Evolutionary conservation across 2,797 vertebrate species (phyloP).

Genomic region (Syngnathus acus): DNA sequence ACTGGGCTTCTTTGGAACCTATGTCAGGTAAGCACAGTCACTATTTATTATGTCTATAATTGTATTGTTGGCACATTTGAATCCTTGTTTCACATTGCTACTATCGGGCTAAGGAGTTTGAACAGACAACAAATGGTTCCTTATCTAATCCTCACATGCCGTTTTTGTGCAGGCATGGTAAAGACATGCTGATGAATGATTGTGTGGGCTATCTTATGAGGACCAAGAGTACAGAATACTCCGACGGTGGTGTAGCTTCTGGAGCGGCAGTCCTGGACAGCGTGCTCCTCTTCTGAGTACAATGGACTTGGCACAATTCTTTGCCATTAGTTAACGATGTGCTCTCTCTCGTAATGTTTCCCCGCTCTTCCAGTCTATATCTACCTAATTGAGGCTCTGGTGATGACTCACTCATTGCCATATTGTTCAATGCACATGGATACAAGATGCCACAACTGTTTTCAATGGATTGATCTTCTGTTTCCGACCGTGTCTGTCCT

Average conservation of each 20-base stretch:
- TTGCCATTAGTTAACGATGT: not conserved
- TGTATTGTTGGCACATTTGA: not conserved
- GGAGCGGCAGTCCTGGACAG: constrained; percentile 91
- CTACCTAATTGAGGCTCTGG: too few species aligned
- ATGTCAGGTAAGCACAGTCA: constrained; percentile 75
- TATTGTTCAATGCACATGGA: too few species aligned
- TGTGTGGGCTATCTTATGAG: constrained; percentile 85
- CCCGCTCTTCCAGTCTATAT: not conserved
- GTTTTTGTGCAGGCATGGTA: constrained; percentile 65
- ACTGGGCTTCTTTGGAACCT: constrained; percentile 86
- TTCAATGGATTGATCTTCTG: too few species aligned
- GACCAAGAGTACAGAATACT: constrained; percentile 82
- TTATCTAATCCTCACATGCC: not conserved
- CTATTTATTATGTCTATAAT: constrained; percentile 56
- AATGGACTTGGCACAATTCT: not conserved
- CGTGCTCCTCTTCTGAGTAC: constrained; percentile 69
- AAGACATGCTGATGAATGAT: constrained; percentile 77
- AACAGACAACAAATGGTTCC: not conserved
- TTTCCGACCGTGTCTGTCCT: too few species aligned
- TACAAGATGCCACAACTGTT: too few species aligned
- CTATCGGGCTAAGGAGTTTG: not conserved
- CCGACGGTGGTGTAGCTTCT: constrained; percentile 83
- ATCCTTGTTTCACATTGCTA: not conserved
- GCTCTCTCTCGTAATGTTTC: not conserved
- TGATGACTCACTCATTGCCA: too few species aligned